Percentiles rank a stretch among this genome's conserved stretches.
Evolutionary conservation across 2,113 vertebrate species (phyloP).

Genomic region (Ochotona curzoniae): DNA sequence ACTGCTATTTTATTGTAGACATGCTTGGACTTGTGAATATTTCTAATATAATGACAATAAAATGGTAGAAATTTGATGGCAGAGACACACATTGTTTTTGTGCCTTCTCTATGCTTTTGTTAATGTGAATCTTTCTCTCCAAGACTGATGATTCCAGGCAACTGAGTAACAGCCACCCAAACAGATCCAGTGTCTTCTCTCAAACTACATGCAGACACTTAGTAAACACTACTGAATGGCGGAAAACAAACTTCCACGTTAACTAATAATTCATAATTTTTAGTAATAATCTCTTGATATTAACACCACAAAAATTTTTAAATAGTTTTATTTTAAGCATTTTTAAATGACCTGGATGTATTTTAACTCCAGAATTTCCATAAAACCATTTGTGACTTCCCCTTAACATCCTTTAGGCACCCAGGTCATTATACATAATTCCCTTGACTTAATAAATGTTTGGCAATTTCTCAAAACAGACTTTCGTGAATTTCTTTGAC

Average conservation of each 20-base stretch:
- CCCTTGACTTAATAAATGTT: not conserved
- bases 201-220: not conserved
- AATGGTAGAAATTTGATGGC: not conserved
- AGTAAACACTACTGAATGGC: not conserved
- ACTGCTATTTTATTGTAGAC: not conserved
- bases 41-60: not conserved
- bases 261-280: not conserved
- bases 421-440: slow-evolving; percentile 1
- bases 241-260: not conserved
- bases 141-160: not conserved
- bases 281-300: not conserved
- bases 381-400: slow-evolving; percentile 30
- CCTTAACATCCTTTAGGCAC: not conserved
- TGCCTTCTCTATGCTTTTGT: not conserved
- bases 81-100: not conserved
- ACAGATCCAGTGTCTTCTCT: not conserved
- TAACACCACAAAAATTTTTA: not conserved
- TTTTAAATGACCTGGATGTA: not conserved
- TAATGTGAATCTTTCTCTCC: not conserved
- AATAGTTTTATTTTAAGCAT: not conserved
- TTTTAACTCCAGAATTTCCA: not conserved
- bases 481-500: slow-evolving; percentile 26
- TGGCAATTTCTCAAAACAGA: slow-evolving; percentile 46
- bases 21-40: not conserved
- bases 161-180: not conserved